These are phyloP conservation scores for Acridotheres tristis DNA, from an alignment of 2,797 vertebrate species.

Conservation along the genomic window DNA sequence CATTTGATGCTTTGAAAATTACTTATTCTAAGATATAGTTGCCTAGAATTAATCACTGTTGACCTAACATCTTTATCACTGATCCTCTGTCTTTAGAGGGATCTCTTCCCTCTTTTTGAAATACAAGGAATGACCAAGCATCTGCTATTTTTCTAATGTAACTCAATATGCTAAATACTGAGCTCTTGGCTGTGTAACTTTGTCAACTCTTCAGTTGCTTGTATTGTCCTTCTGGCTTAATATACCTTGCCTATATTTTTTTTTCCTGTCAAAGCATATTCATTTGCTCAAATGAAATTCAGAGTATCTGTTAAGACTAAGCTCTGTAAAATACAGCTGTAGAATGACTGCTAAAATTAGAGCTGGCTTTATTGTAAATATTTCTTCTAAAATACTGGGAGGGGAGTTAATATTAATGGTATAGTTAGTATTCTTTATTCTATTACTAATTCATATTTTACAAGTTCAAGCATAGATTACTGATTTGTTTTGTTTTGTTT, in stretches of 20 bases:
- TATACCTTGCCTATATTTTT: not conserved
- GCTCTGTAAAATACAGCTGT: not conserved
- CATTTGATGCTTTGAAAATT: not conserved
- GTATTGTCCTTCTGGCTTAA: not conserved
- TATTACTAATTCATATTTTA: not conserved
- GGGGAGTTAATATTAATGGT: not conserved
- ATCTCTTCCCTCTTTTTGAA: not conserved
- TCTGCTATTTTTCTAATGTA: not conserved
- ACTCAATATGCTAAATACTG: not conserved
- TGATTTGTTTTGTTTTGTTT: no score
- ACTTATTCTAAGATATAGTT: not conserved
- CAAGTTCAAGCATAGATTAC: not conserved
- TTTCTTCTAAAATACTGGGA: not conserved
- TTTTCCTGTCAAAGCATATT: not conserved
- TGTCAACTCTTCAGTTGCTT: not conserved
- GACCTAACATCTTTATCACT: not conserved
- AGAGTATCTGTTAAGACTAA: not conserved
- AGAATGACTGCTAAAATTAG: not conserved
- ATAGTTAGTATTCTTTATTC: not conserved
- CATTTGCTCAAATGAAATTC: not conserved
- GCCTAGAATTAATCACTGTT: not conserved
- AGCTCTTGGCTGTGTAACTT: not conserved
- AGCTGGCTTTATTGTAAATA: not conserved
- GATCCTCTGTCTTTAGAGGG: not conserved
- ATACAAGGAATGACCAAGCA: not conserved